Evolutionary conservation across 2,113 vertebrate genomes (phyloP).

Genomic region (Lasiurus cinereus): DNA sequence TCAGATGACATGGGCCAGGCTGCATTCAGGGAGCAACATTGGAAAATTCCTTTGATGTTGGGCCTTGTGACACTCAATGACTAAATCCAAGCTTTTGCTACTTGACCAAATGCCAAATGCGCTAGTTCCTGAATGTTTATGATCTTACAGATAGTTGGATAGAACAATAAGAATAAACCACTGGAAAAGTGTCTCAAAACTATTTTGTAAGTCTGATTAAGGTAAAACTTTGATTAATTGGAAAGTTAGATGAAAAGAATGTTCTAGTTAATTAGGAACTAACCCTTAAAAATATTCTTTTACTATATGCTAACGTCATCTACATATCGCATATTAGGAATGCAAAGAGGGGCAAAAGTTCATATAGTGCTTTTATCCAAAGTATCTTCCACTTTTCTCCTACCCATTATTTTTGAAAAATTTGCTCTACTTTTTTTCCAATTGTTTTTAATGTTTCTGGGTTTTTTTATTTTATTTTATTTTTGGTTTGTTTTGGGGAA

Average conservation of each 20-base stretch:
- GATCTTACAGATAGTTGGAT: slow-evolving; percentile 65
- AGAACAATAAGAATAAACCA: slow-evolving; percentile 59
- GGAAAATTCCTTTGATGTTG: slow-evolving; percentile 80
- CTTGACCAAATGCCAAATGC: slow-evolving; percentile 77
- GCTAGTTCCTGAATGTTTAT: slow-evolving; percentile 50
- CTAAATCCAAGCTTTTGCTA: slow-evolving; percentile 72
- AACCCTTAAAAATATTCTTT: neutral
- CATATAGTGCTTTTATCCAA: neutral
- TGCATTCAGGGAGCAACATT: slow-evolving; percentile 51
- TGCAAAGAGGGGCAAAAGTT: neutral
- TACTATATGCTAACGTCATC: neutral
- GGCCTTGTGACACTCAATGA: slow-evolving; percentile 45
- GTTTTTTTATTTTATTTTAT: neutral
- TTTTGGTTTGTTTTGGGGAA: neutral
- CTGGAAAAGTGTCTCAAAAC: slow-evolving; percentile 43
- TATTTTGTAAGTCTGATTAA: slow-evolving; percentile 34
- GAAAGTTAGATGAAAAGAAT: slow-evolving; percentile 36
- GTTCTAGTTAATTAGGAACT: slow-evolving; percentile 45
- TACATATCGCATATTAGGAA: neutral
- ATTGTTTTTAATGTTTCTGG: neutral
- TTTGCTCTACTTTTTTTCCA: slow-evolving; percentile 13
- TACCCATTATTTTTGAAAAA: neutral
- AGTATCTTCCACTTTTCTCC: neutral
- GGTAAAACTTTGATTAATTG: slow-evolving; percentile 42
- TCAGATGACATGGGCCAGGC: slow-evolving; percentile 72